phyloP scores from a whole-genome alignment of 2,797 vertebrate species.

The Chloroceryle amazona region DNA sequence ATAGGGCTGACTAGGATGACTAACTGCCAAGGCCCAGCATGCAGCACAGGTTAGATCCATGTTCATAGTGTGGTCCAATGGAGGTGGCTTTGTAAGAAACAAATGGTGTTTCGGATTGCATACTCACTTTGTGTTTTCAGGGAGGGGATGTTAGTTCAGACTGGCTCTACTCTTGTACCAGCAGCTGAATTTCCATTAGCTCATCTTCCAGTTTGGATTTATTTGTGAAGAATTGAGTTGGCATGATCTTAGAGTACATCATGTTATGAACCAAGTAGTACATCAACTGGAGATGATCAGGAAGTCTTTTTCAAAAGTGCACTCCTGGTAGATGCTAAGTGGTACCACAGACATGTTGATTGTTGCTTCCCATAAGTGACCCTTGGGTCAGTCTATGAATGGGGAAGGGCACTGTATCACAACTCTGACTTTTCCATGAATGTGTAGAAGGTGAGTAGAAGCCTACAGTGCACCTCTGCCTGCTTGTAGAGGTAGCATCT shows the following conservation, averaged over 20 bases:
- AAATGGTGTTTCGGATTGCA: neutral
- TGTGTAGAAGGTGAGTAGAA: neutral
- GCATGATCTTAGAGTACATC: rapidly evolving
- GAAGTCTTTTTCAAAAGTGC: neutral
- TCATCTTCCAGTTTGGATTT: neutral
- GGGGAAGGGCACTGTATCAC: neutral
- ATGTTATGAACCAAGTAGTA: neutral
- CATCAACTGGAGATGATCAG: neutral
- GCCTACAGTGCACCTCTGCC: neutral
- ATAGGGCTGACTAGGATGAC: neutral
- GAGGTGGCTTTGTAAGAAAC: neutral
- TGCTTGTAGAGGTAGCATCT: neutral
- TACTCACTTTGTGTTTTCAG: neutral
- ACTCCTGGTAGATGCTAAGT: rapidly evolving
- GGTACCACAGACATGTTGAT: rapidly evolving
- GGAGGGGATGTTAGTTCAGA: neutral
- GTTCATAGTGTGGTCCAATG: rapidly evolving
- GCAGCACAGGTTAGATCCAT: neutral
- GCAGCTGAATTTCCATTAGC: neutral
- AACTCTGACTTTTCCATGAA: neutral
- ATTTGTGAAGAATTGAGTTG: neutral
- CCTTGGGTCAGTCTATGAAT: neutral
- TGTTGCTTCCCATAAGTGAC: neutral
- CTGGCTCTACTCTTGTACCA: neutral
- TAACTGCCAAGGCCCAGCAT: neutral